Percentiles rank a stretch among this genome's conserved stretches.
These are phyloP conservation scores for Radopholus similis DNA, from an alignment of 1,140 invertebrate species.

Conservation along the genomic window DNA sequence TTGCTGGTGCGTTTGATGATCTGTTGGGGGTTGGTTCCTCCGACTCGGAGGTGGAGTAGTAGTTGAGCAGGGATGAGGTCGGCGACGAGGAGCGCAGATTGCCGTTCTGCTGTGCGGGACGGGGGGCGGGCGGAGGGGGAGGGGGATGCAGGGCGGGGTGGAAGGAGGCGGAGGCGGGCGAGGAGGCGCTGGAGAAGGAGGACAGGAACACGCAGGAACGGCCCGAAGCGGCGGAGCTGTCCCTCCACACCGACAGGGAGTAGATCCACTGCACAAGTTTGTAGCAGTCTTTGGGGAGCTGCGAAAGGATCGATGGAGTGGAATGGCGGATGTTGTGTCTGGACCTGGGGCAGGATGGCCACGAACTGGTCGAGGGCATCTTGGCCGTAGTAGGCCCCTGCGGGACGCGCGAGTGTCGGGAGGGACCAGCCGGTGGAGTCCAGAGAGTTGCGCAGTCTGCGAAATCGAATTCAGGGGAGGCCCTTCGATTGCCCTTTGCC, in stretches of 20 bases:
- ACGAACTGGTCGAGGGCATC: constrained; percentile 37
- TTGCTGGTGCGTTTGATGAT: neutral
- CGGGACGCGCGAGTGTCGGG: constrained; percentile 13
- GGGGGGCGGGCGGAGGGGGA: neutral
- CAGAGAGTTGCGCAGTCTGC: constrained; percentile 17
- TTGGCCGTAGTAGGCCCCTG: neutral
- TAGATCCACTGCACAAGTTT: constrained; percentile 42
- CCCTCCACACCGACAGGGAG: constrained; percentile 7
- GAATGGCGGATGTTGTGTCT: neutral
- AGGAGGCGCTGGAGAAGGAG: neutral
- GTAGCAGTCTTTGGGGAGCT: constrained; percentile 33
- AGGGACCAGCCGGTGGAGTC: constrained; percentile 29
- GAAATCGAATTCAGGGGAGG: neutral
- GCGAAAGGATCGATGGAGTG: neutral
- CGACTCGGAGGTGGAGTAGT: constrained; percentile 15
- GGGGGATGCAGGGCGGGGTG: neutral
- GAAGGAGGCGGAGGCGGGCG: neutral
- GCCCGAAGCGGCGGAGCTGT: neutral
- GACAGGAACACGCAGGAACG: neutral
- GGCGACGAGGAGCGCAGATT: constrained; percentile 1
- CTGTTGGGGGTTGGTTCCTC: too few species aligned
- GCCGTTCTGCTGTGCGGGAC: neutral
- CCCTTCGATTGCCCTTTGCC: neutral
- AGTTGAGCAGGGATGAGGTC: constrained; percentile 9
- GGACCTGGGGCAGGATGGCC: constrained; percentile 27